phyloP scores from a whole-genome alignment of 2,797 vertebrate species.

The Labroides dimidiatus region DNA sequence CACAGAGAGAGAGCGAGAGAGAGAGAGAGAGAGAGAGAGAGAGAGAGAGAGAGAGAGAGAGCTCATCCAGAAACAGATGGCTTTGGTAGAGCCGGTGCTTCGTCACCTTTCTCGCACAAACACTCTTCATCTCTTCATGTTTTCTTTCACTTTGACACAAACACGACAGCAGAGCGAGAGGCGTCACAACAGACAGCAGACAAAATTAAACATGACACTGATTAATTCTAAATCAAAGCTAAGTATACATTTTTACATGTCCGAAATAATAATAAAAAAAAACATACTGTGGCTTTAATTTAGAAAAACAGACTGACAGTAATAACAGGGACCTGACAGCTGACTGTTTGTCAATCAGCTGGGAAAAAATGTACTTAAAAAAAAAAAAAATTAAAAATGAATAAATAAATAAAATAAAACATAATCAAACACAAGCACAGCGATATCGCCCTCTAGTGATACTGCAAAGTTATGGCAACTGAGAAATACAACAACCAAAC shows the following conservation, averaged over 20 bases:
- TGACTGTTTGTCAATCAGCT: not conserved
- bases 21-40: too few species aligned
- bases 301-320: not conserved
- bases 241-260: not conserved
- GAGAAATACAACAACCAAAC: not conserved
- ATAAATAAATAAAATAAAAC: not conserved
- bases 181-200: not conserved
- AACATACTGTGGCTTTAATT: conserved; percentile 17
- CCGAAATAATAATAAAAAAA: too few species aligned
- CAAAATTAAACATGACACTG: not conserved
- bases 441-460: conserved; percentile 52
- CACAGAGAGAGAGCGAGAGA: conserved; percentile 49
- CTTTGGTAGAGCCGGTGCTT: conserved; percentile 75
- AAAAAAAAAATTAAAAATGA: too few species aligned
- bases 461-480: conserved; percentile 9
- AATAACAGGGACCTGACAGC: not conserved
- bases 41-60: too few species aligned
- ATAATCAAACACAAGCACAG: not conserved
- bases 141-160: conserved; percentile 26
- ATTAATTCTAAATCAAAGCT: not conserved
- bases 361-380: not conserved
- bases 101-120: conserved; percentile 70
- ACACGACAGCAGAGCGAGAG: not conserved
- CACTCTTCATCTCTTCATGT: conserved; percentile 35
- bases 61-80: conserved; percentile 88